These are phyloP conservation scores for Bactericera cockerelli DNA, from an alignment of 1,140 invertebrate genomes.

Conservation along the genomic window DNA sequence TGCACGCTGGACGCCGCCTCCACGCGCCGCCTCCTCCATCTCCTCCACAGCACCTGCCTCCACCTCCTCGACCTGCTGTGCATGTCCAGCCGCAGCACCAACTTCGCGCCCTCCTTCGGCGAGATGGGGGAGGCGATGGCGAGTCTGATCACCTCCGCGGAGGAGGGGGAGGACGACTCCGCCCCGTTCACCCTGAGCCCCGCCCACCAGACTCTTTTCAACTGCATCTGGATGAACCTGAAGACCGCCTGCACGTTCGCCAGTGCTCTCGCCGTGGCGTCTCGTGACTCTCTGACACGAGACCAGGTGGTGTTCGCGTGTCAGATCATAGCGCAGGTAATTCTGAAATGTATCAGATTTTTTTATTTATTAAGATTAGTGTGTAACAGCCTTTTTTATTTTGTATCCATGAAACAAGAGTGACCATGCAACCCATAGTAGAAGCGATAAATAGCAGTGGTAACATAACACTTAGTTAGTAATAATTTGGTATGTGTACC, in stretches of 20 bases:
- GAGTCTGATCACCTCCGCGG: background rate
- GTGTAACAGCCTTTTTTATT: too few species aligned
- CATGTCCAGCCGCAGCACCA: background rate
- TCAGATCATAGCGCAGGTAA: constrained; percentile 40
- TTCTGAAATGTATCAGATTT: too few species aligned
- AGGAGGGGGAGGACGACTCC: constrained; percentile 20
- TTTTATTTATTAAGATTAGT: too few species aligned
- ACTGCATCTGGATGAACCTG: constrained; percentile 60
- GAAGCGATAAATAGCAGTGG: too few species aligned
- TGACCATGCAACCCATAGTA: too few species aligned
- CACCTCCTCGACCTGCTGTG: constrained; percentile 13
- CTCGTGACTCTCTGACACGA: constrained; percentile 18
- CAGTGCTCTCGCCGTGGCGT: constrained; percentile 24
- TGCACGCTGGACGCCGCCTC: constrained; percentile 16
- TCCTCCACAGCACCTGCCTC: constrained; percentile 17
- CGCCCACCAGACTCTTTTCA: constrained; percentile 48
- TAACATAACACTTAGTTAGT: too few species aligned
- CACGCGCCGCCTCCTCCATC: constrained; percentile 22
- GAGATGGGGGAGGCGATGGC: constrained; percentile 36
- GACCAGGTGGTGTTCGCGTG: constrained; percentile 31
- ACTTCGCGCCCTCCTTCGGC: constrained; percentile 38
- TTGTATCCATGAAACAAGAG: too few species aligned
- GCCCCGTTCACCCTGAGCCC: constrained; percentile 34
- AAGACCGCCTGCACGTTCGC: constrained; percentile 45
- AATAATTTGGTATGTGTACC: too few species aligned